Conservation (phyloP, 2,113 vertebrate species). For the Scophthalmus maximus region DNA sequence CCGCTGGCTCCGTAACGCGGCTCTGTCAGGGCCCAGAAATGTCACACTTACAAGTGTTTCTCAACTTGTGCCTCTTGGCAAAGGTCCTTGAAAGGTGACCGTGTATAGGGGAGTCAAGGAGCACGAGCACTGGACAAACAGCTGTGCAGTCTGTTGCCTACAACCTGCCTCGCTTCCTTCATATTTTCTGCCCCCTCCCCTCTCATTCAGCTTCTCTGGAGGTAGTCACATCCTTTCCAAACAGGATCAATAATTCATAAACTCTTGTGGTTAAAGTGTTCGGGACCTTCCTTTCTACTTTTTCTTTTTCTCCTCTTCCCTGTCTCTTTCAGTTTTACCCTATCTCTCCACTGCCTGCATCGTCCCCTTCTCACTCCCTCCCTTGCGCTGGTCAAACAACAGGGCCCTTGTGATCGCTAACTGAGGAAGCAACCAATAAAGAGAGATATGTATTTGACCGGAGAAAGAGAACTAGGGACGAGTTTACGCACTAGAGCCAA, state of each 20-base stretch:
- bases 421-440: conserved; percentile 75
- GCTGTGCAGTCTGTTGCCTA: background rate
- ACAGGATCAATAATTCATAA: conserved; percentile 45
- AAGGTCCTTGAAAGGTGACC: conserved; percentile 46
- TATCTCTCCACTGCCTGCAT: conserved; percentile 9
- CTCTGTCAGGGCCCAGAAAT: conserved; percentile 50
- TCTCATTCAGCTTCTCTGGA: conserved; percentile 15
- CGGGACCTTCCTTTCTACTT: conserved; percentile 18
- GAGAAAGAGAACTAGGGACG: conserved; percentile 42
- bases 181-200: background rate
- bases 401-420: conserved; percentile 67
- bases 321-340: conserved; percentile 22
- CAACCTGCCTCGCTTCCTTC: conserved; percentile 26
- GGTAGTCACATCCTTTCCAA: conserved; percentile 36
- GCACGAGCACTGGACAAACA: conserved; percentile 11
- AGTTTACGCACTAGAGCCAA: conserved; percentile 61
- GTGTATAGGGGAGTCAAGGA: conserved; percentile 15
- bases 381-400: conserved; percentile 58
- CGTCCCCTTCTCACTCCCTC: conserved; percentile 21
- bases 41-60: conserved; percentile 61
- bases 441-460: conserved; percentile 60
- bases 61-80: conserved; percentile 46
- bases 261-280: conserved; percentile 24
- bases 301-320: background rate
- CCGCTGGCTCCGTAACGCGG: conserved; percentile 46